Evolutionary conservation across 2,113 vertebrate species (phyloP), one percentile per base, ranked within the genome.

Genomic region (Turdus rufiventris): DNA sequence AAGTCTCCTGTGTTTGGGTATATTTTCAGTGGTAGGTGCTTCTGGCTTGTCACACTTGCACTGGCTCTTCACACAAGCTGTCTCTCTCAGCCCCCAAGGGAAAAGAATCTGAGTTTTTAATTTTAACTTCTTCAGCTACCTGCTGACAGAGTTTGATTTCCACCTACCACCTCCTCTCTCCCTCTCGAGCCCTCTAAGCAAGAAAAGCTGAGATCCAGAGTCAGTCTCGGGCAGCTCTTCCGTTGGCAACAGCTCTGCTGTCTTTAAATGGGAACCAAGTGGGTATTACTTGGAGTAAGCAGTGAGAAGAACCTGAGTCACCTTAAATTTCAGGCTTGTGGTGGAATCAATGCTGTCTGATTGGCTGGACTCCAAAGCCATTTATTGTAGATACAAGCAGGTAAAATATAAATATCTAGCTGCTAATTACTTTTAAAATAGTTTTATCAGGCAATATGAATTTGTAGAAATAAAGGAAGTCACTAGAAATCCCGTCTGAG

Each of bases 101-200:
- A 77, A 88, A 87, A 33, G 73, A 92, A 40, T 89, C 83, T 94
- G 71, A 33, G 60, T 47, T 92, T 92, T 95, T 93, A 89, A 91
- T 96, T 97, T 95, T 91, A 96, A 73, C 89, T 92, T 31, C 76
- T 89, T 78, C 83, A 95, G 68, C 86, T 87, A 95, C 92, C 91
- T 96, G 95, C 95, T 92, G 92, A 91, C 95, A 94, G 82, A 81
- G 76, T 92, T 89, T 87, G 48, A 84, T 91, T 93, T 81, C 80
- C 85, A 91, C 71, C 89, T 90, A 68, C 90, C 58, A 57, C 77
- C 65, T 81, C 57, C 73, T 88, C 87, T 42, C 78, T 94, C 77
- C 58, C 75, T 20, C 81, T 36, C 0, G 11, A 71, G 50, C 36
- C 12, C 78, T 91, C 75, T 73, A 21, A 86, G 80, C 60, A 62